Conservation (phyloP, 2,888 invertebrate genomes). For the Melieria omissa region DNA sequence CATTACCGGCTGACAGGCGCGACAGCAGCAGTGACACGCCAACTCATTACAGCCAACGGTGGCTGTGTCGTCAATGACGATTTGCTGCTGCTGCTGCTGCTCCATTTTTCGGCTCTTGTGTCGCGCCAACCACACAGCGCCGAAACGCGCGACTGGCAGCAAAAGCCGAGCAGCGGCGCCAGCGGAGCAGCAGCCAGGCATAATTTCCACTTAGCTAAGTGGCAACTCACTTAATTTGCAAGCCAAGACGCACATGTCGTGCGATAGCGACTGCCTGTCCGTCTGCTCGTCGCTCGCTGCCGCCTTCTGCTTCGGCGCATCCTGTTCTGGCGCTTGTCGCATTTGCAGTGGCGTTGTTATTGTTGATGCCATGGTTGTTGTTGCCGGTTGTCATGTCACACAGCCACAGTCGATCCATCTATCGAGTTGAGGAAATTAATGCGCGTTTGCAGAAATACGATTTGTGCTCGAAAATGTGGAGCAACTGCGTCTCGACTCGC, state of each 20-base stretch:
- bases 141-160: no score
- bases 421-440: slow-evolving; percentile 61
- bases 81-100: slow-evolving; percentile 9
- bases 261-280: background rate
- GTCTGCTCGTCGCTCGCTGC: no score
- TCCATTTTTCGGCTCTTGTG: background rate
- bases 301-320: background rate
- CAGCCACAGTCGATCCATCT: slow-evolving; percentile 39
- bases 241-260: slow-evolving; percentile 14
- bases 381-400: no score
- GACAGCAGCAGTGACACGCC: no score
- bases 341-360: no score
- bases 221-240: slow-evolving; percentile 24
- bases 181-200: background rate
- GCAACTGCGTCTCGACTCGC: no score
- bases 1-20: no score
- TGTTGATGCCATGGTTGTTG: no score
- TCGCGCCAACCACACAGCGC: no score
- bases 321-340: background rate
- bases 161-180: background rate
- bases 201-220: slow-evolving; percentile 4
- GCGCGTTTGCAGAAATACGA: slow-evolving; percentile 47
- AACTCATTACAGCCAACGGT: background rate
- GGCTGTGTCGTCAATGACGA: background rate
- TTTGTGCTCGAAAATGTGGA: no score